A percentile compares a stretch with the other conserved stretches of the same genome.
Conservation (phyloP, 2,113 vertebrate species). For the Lates calcarifer region DNA sequence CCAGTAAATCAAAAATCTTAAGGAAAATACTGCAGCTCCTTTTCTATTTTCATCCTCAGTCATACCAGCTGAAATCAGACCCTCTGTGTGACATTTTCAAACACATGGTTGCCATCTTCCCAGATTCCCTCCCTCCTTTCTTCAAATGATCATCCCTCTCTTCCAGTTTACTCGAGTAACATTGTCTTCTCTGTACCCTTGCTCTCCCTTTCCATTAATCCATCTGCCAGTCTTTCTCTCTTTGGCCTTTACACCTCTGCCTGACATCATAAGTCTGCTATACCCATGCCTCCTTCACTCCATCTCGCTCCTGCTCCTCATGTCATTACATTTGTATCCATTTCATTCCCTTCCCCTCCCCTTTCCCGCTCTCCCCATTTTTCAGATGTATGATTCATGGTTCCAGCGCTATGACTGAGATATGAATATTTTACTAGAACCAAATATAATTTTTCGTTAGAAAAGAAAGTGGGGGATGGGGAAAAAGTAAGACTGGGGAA, state of each 20-base stretch:
- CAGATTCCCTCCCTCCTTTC: neutral
- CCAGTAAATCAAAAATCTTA: neutral
- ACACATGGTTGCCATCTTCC: neutral
- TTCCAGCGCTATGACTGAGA: constrained; percentile 58
- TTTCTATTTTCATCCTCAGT: neutral
- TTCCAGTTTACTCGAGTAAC: neutral
- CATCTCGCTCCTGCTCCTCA: constrained; percentile 12
- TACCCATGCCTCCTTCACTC: neutral
- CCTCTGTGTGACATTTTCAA: neutral
- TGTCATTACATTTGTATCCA: constrained; percentile 43
- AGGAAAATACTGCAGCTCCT: neutral
- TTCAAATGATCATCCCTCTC: neutral
- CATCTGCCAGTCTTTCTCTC: constrained; percentile 16
- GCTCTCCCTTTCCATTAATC: constrained; percentile 6
- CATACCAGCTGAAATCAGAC: constrained; percentile 3
- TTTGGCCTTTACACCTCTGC: neutral
- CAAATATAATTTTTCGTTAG: constrained; percentile 68
- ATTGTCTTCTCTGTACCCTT: neutral
- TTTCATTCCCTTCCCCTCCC: constrained; percentile 19
- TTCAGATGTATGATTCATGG: constrained; percentile 77
- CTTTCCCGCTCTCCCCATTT: constrained; percentile 10
- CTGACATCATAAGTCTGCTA: neutral
- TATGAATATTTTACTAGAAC: constrained; percentile 78
- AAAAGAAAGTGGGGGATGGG: constrained; percentile 28
- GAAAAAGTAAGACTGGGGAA: neutral